These are phyloP conservation scores for Argyresthia albistria DNA, from an alignment of 2,888 invertebrate genomes.

Conservation along the genomic window DNA sequence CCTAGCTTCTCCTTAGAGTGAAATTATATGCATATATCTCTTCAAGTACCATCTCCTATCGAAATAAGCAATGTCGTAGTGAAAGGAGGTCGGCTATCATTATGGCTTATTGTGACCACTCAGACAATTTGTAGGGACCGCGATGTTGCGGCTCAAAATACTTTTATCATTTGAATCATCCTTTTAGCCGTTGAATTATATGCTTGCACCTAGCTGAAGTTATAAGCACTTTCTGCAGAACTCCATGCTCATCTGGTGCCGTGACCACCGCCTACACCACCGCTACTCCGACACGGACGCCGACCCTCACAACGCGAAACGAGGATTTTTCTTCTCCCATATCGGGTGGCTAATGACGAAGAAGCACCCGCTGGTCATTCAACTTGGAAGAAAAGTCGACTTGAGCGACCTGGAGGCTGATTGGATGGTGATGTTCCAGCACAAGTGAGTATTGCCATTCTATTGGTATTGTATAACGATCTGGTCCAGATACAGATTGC, in stretches of 20 bases:
- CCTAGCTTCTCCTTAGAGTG: too few species aligned
- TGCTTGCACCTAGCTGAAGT: too few species aligned
- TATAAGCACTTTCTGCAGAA: constrained; percentile 69
- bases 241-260: constrained; percentile 81
- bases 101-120: too few species aligned
- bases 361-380: constrained; percentile 83
- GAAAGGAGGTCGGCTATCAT: too few species aligned
- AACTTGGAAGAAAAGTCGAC: constrained; percentile 78
- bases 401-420: constrained; percentile 83
- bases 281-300: constrained; percentile 79
- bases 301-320: constrained; percentile 84
- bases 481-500: not conserved
- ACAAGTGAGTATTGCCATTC: constrained; percentile 66
- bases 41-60: too few species aligned
- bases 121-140: too few species aligned
- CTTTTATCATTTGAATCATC: too few species aligned
- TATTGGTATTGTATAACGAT: not conserved
- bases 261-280: constrained; percentile 87
- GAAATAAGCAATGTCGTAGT: too few species aligned
- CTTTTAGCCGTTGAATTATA: too few species aligned
- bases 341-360: constrained; percentile 87
- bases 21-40: too few species aligned
- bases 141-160: too few species aligned
- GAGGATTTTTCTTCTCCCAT: constrained; percentile 92
- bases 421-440: constrained; percentile 81